phyloP scores from a whole-genome alignment of 2,113 vertebrate genomes.

The Orientallactaga bullata region DNA sequence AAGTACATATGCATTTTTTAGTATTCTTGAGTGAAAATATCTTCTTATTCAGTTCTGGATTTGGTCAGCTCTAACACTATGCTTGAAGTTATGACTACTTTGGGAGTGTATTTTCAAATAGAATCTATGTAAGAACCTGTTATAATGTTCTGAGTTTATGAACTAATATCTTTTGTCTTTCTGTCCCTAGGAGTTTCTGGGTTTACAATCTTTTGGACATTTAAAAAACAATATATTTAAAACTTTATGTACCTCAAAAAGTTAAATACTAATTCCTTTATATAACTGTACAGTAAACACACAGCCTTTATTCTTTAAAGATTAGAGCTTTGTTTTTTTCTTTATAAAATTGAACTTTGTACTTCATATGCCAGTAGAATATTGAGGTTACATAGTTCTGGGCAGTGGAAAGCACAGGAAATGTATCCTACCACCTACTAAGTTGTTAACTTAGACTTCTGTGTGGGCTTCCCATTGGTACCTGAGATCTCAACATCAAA shows the following conservation, averaged over 20 bases:
- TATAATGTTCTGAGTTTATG: constrained; percentile 7
- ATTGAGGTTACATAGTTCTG: neutral
- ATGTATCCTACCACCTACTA: neutral
- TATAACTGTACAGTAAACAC: constrained; percentile 18
- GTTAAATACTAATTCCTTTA: neutral
- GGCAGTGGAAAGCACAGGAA: neutral
- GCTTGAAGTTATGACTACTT: constrained; percentile 1
- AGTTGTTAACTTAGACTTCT: neutral
- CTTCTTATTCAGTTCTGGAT: neutral
- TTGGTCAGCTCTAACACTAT: neutral
- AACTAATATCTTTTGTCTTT: neutral
- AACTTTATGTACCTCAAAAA: neutral
- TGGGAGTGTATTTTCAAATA: constrained; percentile 36
- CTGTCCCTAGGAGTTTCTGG: neutral
- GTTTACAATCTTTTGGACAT: neutral
- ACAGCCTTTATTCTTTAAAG: neutral
- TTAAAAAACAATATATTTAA: neutral
- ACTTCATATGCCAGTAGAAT: neutral
- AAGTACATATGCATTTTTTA: neutral
- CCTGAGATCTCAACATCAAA: neutral
- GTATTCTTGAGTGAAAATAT: neutral
- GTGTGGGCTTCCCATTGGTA: neutral
- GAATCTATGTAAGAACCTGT: neutral
- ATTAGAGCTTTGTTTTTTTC: neutral
- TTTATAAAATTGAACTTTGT: neutral